These are phyloP conservation scores for Gasterosteus nipponicus DNA, from an alignment of 2,113 vertebrate genomes.

Conservation along the genomic window DNA sequence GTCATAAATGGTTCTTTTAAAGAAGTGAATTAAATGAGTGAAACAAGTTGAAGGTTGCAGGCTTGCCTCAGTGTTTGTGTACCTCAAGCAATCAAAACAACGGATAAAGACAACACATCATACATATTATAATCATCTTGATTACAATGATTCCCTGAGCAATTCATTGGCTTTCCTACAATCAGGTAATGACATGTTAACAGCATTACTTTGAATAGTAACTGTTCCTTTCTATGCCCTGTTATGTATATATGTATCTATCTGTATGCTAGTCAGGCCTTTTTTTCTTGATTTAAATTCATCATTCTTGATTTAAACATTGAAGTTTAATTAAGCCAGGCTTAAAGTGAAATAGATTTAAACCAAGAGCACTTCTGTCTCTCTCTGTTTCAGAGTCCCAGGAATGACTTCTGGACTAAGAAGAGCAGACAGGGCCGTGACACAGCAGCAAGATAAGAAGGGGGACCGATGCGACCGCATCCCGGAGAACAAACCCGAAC, in stretches of 20 bases:
- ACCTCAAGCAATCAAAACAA: constrained; percentile 51
- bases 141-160: constrained; percentile 51
- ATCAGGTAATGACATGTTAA: constrained; percentile 49
- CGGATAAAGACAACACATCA: constrained; percentile 29
- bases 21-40: constrained; percentile 10
- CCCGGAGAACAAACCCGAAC: constrained; percentile 67
- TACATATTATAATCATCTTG: constrained; percentile 50
- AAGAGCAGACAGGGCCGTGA: constrained; percentile 78
- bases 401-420: constrained; percentile 82
- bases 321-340: background rate
- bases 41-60: constrained; percentile 20
- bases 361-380: constrained; percentile 29
- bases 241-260: background rate
- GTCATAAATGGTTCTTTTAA: background rate
- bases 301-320: background rate
- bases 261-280: background rate
- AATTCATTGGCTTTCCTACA: constrained; percentile 55
- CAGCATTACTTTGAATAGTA: constrained; percentile 34
- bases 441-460: constrained; percentile 75
- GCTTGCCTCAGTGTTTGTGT: constrained; percentile 10
- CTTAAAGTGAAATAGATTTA: constrained; percentile 18
- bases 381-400: constrained; percentile 81
- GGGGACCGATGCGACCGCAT: constrained; percentile 74
- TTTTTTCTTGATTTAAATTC: background rate
- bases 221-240: background rate